phyloP scores from a whole-genome alignment of 2,797 vertebrate genomes.

The Thunnus albacares region DNA sequence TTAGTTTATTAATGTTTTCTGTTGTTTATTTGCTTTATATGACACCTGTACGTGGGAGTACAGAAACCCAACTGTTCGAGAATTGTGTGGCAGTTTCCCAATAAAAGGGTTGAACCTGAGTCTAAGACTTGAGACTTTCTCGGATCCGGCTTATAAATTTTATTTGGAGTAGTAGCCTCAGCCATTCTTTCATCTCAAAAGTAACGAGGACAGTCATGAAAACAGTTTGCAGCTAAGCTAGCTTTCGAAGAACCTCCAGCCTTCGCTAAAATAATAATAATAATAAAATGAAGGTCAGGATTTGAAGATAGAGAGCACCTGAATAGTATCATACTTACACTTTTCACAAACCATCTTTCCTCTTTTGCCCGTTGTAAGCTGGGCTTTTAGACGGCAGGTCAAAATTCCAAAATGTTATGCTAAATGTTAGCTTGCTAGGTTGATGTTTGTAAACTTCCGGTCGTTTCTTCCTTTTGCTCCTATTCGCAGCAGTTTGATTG shows the following conservation, averaged over 20 bases:
- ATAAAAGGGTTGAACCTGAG: no score
- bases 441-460: conserved; percentile 73
- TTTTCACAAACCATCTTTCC: conserved; percentile 87
- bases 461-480: background rate
- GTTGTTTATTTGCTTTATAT: no score
- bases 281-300: background rate
- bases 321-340: conserved; percentile 74
- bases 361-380: background rate
- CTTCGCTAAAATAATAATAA: background rate
- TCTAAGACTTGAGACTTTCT: no score
- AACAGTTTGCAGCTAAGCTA: conserved; percentile 28
- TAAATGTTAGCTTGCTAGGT: conserved; percentile 12
- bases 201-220: background rate
- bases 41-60: no score
- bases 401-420: conserved; percentile 16
- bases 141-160: no score
- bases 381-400: background rate
- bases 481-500: conserved; percentile 17
- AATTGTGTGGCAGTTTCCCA: no score
- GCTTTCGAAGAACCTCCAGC: background rate
- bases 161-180: no score
- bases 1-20: no score
- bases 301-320: background rate
- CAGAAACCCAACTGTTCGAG: no score
- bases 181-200: no score